Base-by-base conservation (phyloP, 2,113 vertebrate genomes). In the Bungarus multicinctus region DNA sequence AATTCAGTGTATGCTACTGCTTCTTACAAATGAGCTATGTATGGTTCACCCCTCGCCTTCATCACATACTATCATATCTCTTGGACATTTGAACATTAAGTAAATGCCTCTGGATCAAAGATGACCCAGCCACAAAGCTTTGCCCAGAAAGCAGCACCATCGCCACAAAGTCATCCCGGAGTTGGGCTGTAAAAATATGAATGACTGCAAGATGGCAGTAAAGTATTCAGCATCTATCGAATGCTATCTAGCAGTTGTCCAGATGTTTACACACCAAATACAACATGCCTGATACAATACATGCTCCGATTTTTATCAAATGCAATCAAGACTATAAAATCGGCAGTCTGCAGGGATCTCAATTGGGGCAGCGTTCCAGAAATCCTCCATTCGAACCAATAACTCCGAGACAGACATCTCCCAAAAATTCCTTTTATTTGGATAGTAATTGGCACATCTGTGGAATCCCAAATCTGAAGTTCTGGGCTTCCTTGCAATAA, bases 301-400 rank as follows among this genome's bases (percentile, higher is more conserved):
- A 90, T 30, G 39, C 74, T 0, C 1, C 11, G 0, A 0, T 43
- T 94, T 81, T 18, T 89, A 10, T n/a, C 27, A 50, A 87, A 18
- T 93, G 23, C 88, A 90, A 90, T 69, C 43, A 92, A 57, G 50
- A 93, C 2, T 20, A 12, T 52, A 87, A 87, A 87, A 87, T n/a
- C 27, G 9, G 86, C 1, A 8, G 14, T 27, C 3, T 18, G 25
- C 8, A 10, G 25, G 57, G 57, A 11, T 10, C 57, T 27, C 57
- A 27, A 50, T 1, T 50, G 47, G 47, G 47, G 8, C 47, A 50
- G 47, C 8, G 8, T 50, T 50, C 47, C 47, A 50, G 47, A 7
- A 50, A 9, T 8, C 47, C 47, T 50, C 47, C 8, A 9, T 50
- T 50, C 47, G 7, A 50, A 50, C 47, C 47, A 50, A 50, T 50